These are phyloP conservation scores for Megalops cyprinoides DNA, from an alignment of 2,797 vertebrate genomes.

Conservation along the genomic window DNA sequence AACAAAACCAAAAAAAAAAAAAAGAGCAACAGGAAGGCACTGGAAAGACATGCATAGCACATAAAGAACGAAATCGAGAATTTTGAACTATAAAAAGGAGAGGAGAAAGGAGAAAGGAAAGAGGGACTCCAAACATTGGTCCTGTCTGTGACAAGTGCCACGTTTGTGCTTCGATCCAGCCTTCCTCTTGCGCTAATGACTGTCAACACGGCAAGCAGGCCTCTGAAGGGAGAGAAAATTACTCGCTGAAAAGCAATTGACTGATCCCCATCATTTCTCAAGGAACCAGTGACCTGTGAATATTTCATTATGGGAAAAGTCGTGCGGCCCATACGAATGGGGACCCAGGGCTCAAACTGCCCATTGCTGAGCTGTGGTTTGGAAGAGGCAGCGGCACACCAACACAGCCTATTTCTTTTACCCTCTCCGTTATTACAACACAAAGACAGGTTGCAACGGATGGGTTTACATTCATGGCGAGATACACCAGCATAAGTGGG, in stretches of 20 bases:
- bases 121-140: slow-evolving; percentile 33
- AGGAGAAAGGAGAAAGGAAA: slow-evolving; percentile 33
- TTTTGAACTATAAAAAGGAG: slow-evolving; percentile 26
- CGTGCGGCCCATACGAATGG: slow-evolving; percentile 83
- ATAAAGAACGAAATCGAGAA: not conserved
- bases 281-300: slow-evolving; percentile 96
- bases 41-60: not conserved
- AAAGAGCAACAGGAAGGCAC: slow-evolving; percentile 18
- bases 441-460: slow-evolving; percentile 20
- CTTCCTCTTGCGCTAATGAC: slow-evolving; percentile 74
- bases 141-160: slow-evolving; percentile 48
- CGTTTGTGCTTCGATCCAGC: slow-evolving; percentile 61
- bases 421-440: not conserved
- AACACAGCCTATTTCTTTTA: not conserved
- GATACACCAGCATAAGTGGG: not conserved
- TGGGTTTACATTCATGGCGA: not conserved
- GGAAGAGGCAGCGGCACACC: not conserved
- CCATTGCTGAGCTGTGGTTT: slow-evolving; percentile 1
- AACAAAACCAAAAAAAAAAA: slow-evolving; percentile 30
- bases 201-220: slow-evolving; percentile 75
- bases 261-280: slow-evolving; percentile 94
- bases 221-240: slow-evolving; percentile 78
- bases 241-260: slow-evolving; percentile 86
- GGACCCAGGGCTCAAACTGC: slow-evolving; percentile 49
- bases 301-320: slow-evolving; percentile 94